These are phyloP conservation scores for Caenorhabditis panamensis DNA, from an alignment of 2,888 invertebrate genomes.

Conservation along the genomic window DNA sequence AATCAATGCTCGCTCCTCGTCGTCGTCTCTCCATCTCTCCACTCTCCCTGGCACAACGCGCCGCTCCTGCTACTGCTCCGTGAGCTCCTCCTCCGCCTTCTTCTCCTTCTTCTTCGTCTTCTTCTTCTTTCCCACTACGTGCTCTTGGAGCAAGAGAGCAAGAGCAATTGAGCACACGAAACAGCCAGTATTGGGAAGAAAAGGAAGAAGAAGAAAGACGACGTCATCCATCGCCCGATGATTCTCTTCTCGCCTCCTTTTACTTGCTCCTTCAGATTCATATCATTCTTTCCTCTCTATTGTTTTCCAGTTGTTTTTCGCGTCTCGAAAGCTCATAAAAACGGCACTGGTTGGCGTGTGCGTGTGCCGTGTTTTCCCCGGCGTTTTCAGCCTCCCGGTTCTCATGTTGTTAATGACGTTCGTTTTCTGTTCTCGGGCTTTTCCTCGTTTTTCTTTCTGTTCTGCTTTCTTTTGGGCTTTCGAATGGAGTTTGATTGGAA, in stretches of 20 bases:
- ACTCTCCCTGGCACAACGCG: slow-evolving; percentile 25
- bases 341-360: neutral
- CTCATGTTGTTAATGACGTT: slow-evolving; percentile 33
- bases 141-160: slow-evolving; percentile 45
- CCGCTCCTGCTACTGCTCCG: slow-evolving; percentile 38
- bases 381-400: neutral
- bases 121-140: slow-evolving; percentile 43
- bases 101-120: slow-evolving; percentile 22
- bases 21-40: slow-evolving; percentile 21
- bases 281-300: slow-evolving; percentile 20
- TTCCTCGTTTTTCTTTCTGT: neutral
- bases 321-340: slow-evolving; percentile 29
- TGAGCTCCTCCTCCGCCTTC: slow-evolving; percentile 22
- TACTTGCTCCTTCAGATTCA: slow-evolving; percentile 29
- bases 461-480: neutral
- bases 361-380: slow-evolving; percentile 21
- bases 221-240: slow-evolving; percentile 32
- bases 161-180: slow-evolving; percentile 51
- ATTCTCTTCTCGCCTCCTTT: slow-evolving; percentile 16
- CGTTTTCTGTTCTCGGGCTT: slow-evolving; percentile 3
- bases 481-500: too few relatives aligned
- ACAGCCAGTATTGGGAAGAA: slow-evolving; percentile 37
- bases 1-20: slow-evolving; percentile 51
- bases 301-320: slow-evolving; percentile 13
- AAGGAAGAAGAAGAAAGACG: slow-evolving; percentile 8